Conservation (phyloP, 2,113 vertebrate genomes). For the Dromiciops gliroides region DNA sequence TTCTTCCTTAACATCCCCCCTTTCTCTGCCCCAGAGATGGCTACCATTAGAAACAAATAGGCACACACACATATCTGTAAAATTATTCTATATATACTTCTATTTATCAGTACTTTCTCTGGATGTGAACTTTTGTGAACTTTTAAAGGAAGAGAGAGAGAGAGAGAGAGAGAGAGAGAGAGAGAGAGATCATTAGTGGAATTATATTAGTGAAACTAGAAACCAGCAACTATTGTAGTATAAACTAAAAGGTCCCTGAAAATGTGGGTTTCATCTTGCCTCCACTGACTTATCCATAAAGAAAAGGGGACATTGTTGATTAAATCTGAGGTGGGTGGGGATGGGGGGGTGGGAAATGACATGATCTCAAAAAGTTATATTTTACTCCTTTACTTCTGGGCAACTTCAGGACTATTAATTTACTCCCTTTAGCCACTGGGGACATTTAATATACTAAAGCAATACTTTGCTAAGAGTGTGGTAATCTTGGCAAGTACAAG, state of each 20-base stretch:
- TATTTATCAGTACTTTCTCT: too few species aligned
- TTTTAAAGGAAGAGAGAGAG: slow-evolving; percentile 52
- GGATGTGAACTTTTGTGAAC: slow-evolving; percentile 5
- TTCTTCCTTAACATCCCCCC: too few species aligned
- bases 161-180: too few species aligned
- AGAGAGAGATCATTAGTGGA: background rate
- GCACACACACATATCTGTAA: too few species aligned
- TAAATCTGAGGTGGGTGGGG: background rate
- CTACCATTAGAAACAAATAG: too few species aligned
- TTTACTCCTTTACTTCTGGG: background rate
- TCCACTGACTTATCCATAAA: slow-evolving; percentile 25
- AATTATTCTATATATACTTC: too few species aligned
- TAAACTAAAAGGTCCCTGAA: slow-evolving; percentile 19
- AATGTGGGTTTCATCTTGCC: slow-evolving; percentile 5
- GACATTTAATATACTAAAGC: background rate
- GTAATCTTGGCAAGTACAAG: background rate
- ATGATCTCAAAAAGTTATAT: background rate
- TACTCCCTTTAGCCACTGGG: background rate
- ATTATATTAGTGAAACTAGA: slow-evolving; percentile 4
- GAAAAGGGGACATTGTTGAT: background rate
- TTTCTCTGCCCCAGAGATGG: too few species aligned
- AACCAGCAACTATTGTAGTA: slow-evolving; percentile 9
- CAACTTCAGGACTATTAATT: background rate
- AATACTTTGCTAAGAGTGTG: background rate
- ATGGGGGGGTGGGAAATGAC: background rate